Conservation (phyloP, 2,113 vertebrate genomes). For the Gallinago paraguaiae region DNA sequence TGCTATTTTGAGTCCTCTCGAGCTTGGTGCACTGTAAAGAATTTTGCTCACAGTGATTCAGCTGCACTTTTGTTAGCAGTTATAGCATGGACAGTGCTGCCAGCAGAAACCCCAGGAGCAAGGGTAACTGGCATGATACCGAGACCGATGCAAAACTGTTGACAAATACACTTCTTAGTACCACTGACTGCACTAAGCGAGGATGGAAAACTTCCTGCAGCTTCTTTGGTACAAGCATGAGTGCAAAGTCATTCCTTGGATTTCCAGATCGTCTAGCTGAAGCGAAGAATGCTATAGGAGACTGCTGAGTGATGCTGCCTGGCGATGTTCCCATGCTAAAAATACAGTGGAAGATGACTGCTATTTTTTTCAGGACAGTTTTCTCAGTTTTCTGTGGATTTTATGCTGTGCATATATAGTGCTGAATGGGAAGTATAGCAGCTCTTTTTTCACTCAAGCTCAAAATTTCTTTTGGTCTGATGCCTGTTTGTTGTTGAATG, state of each 20-base stretch:
- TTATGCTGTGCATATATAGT: not conserved
- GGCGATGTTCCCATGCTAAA: not conserved
- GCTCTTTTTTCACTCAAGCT: not conserved
- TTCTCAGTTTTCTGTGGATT: not conserved
- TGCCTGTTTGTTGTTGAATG: not conserved
- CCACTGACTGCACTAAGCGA: not conserved
- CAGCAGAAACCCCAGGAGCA: conserved; percentile 34
- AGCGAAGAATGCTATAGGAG: not conserved
- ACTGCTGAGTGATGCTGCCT: conserved; percentile 15
- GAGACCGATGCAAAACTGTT: not conserved
- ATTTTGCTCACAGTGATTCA: conserved; percentile 26
- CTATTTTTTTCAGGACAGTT: not conserved
- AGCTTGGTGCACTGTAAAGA: not conserved
- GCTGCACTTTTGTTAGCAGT: conserved; percentile 1
- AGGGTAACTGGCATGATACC: not conserved
- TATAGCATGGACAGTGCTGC: not conserved
- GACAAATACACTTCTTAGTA: conserved; percentile 18
- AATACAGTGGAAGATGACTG: not conserved
- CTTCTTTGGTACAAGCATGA: not conserved
- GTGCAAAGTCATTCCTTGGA: conserved; percentile 19
- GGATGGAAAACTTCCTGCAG: conserved; percentile 14
- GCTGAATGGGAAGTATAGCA: not conserved
- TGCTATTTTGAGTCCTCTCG: not conserved
- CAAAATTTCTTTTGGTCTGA: not conserved
- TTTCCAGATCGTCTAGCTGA: not conserved